Conservation (phyloP, 2,888 invertebrate species). For the Zele albiditarsus region DNA sequence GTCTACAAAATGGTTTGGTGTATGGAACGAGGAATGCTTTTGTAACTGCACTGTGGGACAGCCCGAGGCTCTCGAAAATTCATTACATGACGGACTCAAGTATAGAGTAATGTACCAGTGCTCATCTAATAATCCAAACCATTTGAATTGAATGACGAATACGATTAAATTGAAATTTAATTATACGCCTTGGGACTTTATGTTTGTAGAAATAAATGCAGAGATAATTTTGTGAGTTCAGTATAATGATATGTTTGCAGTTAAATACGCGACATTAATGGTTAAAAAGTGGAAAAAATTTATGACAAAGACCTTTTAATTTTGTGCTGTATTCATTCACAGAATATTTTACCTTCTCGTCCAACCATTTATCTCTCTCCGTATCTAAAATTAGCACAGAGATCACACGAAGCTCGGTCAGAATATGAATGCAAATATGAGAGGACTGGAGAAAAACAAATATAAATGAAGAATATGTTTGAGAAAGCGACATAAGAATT, state of each 20-base stretch:
- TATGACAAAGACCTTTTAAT: background rate
- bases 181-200: background rate
- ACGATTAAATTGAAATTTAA: background rate
- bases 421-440: background rate
- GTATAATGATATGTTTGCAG: background rate
- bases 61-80: constrained; percentile 8
- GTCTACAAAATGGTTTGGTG: background rate
- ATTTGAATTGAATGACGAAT: background rate
- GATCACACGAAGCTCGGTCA: background rate
- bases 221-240: background rate
- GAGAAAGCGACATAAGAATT: background rate
- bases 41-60: background rate
- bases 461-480: background rate
- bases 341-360: background rate
- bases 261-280: background rate
- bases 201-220: background rate
- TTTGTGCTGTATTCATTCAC: background rate
- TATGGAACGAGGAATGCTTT: background rate
- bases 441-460: too few relatives aligned
- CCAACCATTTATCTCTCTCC: background rate
- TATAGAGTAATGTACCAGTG: background rate
- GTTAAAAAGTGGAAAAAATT: background rate
- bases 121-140: background rate
- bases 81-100: constrained; percentile 5
- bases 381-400: background rate